A percentile compares a stretch with the other conserved stretches of the same genome.
Evolutionary conservation across 2,113 vertebrate species (phyloP).

Genomic region (Sebastes fasciatus): DNA sequence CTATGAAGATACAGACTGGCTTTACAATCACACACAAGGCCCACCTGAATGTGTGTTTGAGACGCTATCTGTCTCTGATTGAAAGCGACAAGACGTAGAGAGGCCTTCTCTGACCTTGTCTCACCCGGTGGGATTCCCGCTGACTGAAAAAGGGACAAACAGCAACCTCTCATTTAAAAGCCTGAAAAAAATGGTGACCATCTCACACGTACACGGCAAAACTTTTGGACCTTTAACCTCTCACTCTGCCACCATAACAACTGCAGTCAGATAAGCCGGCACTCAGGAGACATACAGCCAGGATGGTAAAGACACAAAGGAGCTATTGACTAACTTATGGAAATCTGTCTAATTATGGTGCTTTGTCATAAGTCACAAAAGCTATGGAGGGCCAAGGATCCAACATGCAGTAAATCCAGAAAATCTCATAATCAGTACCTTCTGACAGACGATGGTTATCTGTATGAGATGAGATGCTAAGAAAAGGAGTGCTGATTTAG

Average conservation of each 20-base stretch:
- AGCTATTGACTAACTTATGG: conserved; percentile 71
- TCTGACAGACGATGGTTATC: conserved; percentile 47
- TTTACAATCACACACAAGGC: conserved; percentile 52
- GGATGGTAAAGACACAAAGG: conserved; percentile 57
- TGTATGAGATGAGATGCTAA: conserved; percentile 19
- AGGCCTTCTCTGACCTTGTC: conserved; percentile 49
- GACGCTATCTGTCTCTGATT: conserved; percentile 37
- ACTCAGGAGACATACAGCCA: conserved; percentile 35
- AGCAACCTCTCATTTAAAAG: conserved; percentile 54
- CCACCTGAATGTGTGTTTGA: conserved; percentile 40
- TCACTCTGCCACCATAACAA: conserved; percentile 33
- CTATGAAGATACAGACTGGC: conserved; percentile 64
- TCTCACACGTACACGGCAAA: conserved; percentile 74
- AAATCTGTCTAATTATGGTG: conserved; percentile 68
- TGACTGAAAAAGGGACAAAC: conserved; percentile 61
- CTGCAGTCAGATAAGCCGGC: conserved; percentile 44
- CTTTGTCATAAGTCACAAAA: conserved; percentile 67
- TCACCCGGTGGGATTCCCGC: conserved; percentile 31
- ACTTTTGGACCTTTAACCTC: conserved; percentile 66
- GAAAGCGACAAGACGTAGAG: conserved; percentile 45
- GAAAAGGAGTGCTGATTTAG: conserved; percentile 45
- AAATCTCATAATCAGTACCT: conserved; percentile 73
- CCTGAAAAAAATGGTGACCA: conserved; percentile 68
- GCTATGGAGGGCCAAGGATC: conserved; percentile 49
- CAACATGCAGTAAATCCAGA: conserved; percentile 59